These are phyloP conservation scores for Streblospio benedicti DNA, from an alignment of 1,140 invertebrate genomes.

Conservation along the genomic window DNA sequence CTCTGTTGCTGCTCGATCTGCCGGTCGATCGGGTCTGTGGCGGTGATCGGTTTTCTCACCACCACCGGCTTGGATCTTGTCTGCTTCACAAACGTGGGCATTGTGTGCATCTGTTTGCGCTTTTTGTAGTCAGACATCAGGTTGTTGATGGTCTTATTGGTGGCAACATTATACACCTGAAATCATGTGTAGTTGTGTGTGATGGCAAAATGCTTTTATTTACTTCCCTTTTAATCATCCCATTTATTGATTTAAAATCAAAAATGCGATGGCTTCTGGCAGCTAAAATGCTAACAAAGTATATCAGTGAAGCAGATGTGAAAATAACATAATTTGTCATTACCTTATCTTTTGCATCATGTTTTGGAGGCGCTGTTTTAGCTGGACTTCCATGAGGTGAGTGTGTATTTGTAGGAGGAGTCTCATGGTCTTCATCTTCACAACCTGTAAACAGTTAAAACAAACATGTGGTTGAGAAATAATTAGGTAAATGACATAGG, in stretches of 20 bases:
- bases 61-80: conserved; percentile 23
- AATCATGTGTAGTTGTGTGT: no score
- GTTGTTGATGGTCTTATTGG: conserved; percentile 49
- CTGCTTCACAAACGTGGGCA: conserved; percentile 40
- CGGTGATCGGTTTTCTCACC: conserved; percentile 17
- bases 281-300: background rate
- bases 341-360: background rate
- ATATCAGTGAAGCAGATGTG: background rate
- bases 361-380: no score
- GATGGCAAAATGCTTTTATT: no score
- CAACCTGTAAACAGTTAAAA: no score
- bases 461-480: no score
- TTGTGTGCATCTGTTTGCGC: conserved; percentile 53
- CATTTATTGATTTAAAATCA: conserved; percentile 16
- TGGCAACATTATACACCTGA: conserved; percentile 52
- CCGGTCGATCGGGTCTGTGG: conserved; percentile 29
- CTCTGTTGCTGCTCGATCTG: conserved; percentile 55
- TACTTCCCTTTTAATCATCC: conserved; percentile 13
- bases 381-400: no score
- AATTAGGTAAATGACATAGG: no score
- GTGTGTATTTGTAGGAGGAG: no score
- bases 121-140: conserved; percentile 57
- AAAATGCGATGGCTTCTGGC: conserved; percentile 7
- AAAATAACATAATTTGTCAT: background rate
- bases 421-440: no score